Evolutionary conservation across 2,113 vertebrate species (phyloP).

Genomic region (Ornithorhynchus anatinus): DNA sequence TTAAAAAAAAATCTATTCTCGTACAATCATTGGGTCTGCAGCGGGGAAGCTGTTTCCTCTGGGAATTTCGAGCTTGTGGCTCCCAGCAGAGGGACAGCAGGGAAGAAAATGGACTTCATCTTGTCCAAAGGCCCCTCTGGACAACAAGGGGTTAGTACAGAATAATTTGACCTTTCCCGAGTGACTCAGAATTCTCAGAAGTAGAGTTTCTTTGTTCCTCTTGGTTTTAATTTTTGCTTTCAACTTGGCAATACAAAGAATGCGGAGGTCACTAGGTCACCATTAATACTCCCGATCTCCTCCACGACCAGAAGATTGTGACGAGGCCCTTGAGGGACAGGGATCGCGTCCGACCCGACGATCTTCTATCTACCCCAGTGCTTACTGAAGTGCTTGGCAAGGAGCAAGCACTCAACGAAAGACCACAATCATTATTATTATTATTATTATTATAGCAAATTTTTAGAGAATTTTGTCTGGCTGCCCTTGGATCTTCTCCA

Average conservation of each 20-base stretch:
- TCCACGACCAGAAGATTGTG: not conserved
- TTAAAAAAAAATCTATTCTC: too few relatives aligned
- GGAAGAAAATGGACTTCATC: not conserved
- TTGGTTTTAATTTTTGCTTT: conserved; percentile 48
- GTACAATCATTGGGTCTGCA: too few relatives aligned
- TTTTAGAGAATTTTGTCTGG: too few relatives aligned
- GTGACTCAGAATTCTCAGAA: conserved; percentile 47
- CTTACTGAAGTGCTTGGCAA: not conserved
- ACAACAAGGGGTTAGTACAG: conserved; percentile 26
- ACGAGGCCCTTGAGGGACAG: not conserved
- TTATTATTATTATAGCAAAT: too few relatives aligned
- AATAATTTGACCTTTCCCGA: conserved; percentile 3
- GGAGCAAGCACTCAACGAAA: not conserved
- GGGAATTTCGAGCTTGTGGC: too few relatives aligned
- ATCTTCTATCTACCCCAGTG: not conserved
- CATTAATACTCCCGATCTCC: conserved; percentile 38
- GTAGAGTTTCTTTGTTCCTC: conserved; percentile 35
- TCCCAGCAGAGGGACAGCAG: too few relatives aligned
- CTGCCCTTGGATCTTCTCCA: too few relatives aligned
- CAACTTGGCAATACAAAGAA: conserved; percentile 50
- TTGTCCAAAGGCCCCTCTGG: not conserved
- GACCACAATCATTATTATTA: not conserved
- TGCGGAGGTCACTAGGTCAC: conserved; percentile 35
- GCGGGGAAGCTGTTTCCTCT: too few relatives aligned
- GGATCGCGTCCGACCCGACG: not conserved